These are phyloP conservation scores for Phasianus colchicus DNA, from an alignment of 2,113 vertebrate genomes.

Conservation along the genomic window DNA sequence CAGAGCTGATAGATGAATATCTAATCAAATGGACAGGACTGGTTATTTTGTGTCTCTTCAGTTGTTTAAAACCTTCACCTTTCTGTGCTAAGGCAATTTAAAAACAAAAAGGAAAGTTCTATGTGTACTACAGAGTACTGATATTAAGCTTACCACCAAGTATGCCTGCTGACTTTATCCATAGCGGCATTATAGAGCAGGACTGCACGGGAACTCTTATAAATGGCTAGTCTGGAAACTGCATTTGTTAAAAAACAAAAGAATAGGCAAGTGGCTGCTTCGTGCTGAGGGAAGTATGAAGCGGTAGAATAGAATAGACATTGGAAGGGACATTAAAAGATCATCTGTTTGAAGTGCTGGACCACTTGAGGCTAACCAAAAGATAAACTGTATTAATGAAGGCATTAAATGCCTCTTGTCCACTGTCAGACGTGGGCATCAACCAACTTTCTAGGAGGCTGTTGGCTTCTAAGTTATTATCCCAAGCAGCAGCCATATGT, in stretches of 20 bases:
- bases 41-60: background rate
- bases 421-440: background rate
- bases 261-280: background rate
- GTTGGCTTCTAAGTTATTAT: background rate
- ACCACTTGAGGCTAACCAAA: background rate
- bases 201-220: background rate
- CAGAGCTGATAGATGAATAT: background rate
- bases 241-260: background rate
- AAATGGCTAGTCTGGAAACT: background rate
- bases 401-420: background rate
- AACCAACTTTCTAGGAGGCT: background rate
- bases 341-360: background rate
- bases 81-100: background rate
- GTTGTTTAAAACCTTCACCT: background rate
- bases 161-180: background rate
- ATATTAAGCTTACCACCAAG: background rate
- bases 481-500: background rate
- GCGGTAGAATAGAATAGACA: background rate
- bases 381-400: background rate
- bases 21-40: background rate
- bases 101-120: background rate
- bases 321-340: background rate
- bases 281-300: background rate
- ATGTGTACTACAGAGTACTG: background rate
- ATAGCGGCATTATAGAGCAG: background rate